phyloP scores from a whole-genome alignment of 1,140 invertebrate species.

The Meteorus sp. region DNA sequence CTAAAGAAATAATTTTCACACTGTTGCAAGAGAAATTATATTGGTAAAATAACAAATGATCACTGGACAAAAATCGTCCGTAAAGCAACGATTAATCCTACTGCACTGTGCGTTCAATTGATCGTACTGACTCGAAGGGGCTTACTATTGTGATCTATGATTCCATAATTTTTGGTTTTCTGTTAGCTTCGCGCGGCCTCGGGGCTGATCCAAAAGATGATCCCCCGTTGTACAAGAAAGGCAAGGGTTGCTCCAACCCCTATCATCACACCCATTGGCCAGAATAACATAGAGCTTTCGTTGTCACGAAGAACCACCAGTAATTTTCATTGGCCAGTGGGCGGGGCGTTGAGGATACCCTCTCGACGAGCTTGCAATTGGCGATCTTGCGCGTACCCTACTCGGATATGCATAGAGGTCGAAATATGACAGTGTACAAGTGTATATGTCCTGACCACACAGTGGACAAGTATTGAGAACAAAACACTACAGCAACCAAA shows the following conservation, averaged over 20 bases:
- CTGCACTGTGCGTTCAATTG: conserved; percentile 21
- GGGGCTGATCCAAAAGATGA: conserved; percentile 29
- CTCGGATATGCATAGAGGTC: conserved; percentile 24
- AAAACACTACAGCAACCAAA: conserved; percentile 33
- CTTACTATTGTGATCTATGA: conserved; percentile 33
- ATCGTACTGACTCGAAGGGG: conserved; percentile 24
- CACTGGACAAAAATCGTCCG: conserved; percentile 1
- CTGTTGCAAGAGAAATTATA: no score
- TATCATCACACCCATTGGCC: conserved; percentile 28
- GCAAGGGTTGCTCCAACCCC: conserved; percentile 27
- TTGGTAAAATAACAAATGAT: no score
- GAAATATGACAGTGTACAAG: conserved; percentile 21
- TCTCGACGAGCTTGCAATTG: conserved; percentile 28
- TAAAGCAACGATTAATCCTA: conserved; percentile 17
- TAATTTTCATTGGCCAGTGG: conserved; percentile 41
- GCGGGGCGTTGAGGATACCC: conserved; percentile 35
- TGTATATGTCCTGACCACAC: conserved; percentile 18
- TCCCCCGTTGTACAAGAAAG: no score
- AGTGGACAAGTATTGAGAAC: conserved; percentile 9
- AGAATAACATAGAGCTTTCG: conserved; percentile 10
- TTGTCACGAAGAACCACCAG: conserved; percentile 7
- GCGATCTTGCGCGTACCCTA: conserved; percentile 30
- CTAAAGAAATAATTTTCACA: not conserved
- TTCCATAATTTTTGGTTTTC: conserved; percentile 39
- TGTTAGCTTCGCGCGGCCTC: conserved; percentile 12